Conservation (phyloP, 1,140 invertebrate species). For the Temnothorax longispinosus region DNA sequence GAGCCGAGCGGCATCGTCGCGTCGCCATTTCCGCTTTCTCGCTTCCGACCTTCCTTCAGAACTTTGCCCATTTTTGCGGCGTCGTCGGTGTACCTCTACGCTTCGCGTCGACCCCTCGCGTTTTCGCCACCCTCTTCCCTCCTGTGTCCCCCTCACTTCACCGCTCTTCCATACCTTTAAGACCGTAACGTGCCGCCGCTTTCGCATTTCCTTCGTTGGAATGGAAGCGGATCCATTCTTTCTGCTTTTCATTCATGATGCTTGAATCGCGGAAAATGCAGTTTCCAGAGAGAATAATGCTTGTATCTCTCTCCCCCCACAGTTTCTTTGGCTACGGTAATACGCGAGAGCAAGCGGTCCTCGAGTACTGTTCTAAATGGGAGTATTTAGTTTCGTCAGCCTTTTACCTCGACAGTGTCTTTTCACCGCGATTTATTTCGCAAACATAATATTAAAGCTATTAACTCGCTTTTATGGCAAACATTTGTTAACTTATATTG, state of each 20-base stretch:
- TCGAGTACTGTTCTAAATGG: constrained; percentile 28
- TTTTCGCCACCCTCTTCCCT: not conserved
- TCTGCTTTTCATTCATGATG: constrained; percentile 48
- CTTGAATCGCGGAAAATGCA: constrained; percentile 61
- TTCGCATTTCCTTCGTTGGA: constrained; percentile 33
- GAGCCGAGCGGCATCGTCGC: constrained; percentile 44
- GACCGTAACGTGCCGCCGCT: not conserved
- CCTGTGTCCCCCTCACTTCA: not conserved
- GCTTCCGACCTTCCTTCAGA: constrained; percentile 31
- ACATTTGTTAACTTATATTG: constrained; percentile 13
- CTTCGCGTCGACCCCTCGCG: not conserved
- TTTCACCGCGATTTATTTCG: constrained; percentile 39
- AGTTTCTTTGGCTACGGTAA: constrained; percentile 42
- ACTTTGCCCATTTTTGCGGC: constrained; percentile 58
- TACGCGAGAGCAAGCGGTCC: constrained; percentile 22
- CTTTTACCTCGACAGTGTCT: constrained; percentile 27
- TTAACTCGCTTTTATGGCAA: constrained; percentile 29
- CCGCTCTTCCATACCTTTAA: constrained; percentile 16
- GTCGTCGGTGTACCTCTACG: constrained; percentile 25
- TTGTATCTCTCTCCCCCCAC: constrained; percentile 35
- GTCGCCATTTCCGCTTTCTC: constrained; percentile 51
- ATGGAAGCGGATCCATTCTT: constrained; percentile 55
- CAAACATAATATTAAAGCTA: constrained; percentile 53
- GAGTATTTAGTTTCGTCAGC: constrained; percentile 52
- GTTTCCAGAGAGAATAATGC: constrained; percentile 58